Percentiles rank a stretch among this genome's conserved stretches.
Evolutionary conservation across 2,113 vertebrate species (phyloP).

Genomic region (Ceyx melanurus): DNA sequence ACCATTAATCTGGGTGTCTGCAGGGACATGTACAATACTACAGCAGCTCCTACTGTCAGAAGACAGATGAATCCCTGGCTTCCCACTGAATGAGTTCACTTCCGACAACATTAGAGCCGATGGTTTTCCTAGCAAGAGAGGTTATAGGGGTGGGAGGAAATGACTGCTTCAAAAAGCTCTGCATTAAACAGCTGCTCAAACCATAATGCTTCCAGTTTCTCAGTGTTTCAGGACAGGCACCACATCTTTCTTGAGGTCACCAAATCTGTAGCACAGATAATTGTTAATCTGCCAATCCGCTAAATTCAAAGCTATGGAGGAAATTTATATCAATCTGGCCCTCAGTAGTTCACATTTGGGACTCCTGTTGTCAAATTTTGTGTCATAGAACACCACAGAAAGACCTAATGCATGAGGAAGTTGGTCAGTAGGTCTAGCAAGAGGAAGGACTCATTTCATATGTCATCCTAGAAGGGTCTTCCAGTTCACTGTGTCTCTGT

Average conservation of each 20-base stretch:
- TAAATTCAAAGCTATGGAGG: neutral
- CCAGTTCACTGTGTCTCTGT: neutral
- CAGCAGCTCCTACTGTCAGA: slow-evolving; percentile 61
- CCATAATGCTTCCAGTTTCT: neutral
- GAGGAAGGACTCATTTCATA: neutral
- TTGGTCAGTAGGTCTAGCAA: neutral
- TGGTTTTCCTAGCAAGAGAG: neutral
- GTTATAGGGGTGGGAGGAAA: neutral
- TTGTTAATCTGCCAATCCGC: neutral
- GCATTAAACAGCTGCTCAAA: neutral
- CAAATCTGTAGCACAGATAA: neutral
- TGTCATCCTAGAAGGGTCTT: neutral
- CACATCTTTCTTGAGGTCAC: neutral
- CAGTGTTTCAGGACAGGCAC: neutral
- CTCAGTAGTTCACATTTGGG: neutral
- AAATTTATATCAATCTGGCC: neutral
- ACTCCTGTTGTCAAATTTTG: neutral
- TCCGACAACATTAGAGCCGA: neutral
- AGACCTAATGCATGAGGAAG: neutral
- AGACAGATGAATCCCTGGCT: slow-evolving; percentile 9
- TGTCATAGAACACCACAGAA: neutral
- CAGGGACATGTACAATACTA: slow-evolving; percentile 45
- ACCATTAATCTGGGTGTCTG: slow-evolving; percentile 53
- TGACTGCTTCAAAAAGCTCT: neutral
- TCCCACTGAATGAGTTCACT: neutral